Conservation (phyloP, 2,113 vertebrate genomes). For the Charadrius vociferus region DNA sequence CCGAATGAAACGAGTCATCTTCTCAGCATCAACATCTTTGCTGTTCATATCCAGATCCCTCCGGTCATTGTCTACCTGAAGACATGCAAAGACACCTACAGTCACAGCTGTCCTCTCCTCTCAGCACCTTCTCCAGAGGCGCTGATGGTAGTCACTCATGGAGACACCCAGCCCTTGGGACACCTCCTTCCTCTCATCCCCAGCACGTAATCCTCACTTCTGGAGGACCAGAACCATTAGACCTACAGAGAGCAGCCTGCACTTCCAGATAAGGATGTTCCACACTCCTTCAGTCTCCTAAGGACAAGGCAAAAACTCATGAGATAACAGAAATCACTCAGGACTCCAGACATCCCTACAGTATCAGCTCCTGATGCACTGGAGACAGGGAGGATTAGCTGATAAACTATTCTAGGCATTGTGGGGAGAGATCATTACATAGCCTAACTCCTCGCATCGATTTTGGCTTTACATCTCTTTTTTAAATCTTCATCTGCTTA, state of each 20-base stretch:
- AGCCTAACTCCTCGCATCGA: neutral
- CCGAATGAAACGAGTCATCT: slow-evolving; percentile 81
- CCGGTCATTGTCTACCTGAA: slow-evolving; percentile 84
- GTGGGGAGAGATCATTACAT: neutral
- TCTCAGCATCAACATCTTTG: slow-evolving; percentile 74
- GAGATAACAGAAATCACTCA: neutral
- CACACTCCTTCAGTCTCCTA: neutral
- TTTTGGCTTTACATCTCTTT: neutral
- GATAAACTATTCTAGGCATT: neutral
- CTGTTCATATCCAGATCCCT: slow-evolving; percentile 74
- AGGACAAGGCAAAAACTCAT: neutral
- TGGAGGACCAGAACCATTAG: neutral
- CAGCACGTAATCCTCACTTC: neutral
- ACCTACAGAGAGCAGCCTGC: neutral
- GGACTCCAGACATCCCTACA: neutral
- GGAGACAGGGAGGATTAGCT: slow-evolving; percentile 16
- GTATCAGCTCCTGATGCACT: neutral
- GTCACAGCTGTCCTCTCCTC: neutral
- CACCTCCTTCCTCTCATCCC: neutral
- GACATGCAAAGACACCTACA: neutral
- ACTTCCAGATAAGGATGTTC: neutral
- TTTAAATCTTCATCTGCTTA: slow-evolving; percentile 11
- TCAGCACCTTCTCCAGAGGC: neutral
- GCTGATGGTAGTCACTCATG: neutral
- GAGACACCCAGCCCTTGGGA: neutral